Percentiles rank a stretch among this genome's conserved stretches.
Evolutionary conservation across 2,888 invertebrate genomes (phyloP).

Genomic region (Encarsia formosa): DNA sequence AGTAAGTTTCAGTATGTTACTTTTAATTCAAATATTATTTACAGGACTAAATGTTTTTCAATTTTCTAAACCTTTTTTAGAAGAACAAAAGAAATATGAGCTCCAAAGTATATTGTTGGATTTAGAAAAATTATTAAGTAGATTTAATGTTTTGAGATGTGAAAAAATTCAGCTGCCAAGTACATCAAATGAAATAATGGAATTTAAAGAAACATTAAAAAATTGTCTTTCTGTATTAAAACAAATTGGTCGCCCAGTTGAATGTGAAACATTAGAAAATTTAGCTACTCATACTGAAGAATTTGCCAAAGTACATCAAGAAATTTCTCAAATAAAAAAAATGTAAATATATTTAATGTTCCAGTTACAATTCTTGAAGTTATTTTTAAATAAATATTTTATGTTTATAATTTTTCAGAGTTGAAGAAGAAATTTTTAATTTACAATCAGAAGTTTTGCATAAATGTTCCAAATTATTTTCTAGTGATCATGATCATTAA

Average conservation of each 20-base stretch:
- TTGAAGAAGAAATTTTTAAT: conserved; percentile 14
- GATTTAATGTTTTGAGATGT: conserved; percentile 22
- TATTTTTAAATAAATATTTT: neutral
- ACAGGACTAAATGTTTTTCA: neutral
- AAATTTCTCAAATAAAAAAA: conserved; percentile 18
- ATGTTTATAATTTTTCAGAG: conserved; percentile 4
- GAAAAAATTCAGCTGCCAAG: conserved; percentile 21
- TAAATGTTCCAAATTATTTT: conserved; percentile 9
- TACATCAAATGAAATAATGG: conserved; percentile 7
- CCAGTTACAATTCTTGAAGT: neutral
- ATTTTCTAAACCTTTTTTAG: conserved; percentile 8
- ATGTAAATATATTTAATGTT: conserved; percentile 12
- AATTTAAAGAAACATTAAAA: conserved; percentile 16
- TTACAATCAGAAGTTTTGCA: conserved; percentile 18
- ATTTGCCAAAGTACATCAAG: conserved; percentile 10
- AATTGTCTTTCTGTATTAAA: conserved; percentile 11
- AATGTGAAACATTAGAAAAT: conserved; percentile 14
- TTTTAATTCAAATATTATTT: neutral
- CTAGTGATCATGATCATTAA: neutral
- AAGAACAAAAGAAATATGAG: conserved; percentile 6
- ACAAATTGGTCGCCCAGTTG: conserved; percentile 9
- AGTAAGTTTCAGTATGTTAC: too few relatives aligned
- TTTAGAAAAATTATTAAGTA: conserved; percentile 11
- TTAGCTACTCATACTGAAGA: conserved; percentile 11
- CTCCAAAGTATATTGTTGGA: conserved; percentile 8